phyloP scores from a whole-genome alignment of 2,797 vertebrate genomes.

The Xerus rutilus region DNA sequence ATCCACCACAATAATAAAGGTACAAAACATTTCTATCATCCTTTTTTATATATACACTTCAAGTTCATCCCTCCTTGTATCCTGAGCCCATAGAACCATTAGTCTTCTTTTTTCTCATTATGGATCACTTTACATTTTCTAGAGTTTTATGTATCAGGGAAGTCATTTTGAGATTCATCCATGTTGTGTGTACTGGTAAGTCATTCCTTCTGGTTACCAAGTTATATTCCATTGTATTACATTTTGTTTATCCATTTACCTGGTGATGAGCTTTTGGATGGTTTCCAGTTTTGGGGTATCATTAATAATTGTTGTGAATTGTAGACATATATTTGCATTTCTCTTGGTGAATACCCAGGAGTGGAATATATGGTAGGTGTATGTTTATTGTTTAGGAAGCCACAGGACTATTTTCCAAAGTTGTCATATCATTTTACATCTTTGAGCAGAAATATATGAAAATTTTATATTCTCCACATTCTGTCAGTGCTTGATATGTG shows the following conservation, averaged over 20 bases:
- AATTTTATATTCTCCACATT: neutral
- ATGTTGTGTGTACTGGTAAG: neutral
- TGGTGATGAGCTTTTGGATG: no score
- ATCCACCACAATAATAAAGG: neutral
- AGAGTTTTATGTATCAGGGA: neutral
- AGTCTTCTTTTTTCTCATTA: neutral
- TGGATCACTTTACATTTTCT: constrained; percentile 16
- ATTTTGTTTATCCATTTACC: no score
- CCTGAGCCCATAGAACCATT: neutral
- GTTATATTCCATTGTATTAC: neutral
- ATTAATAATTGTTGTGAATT: neutral
- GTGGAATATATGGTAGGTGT: neutral
- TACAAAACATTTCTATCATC: neutral
- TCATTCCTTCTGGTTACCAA: constrained; percentile 22
- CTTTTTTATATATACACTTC: neutral
- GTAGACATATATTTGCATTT: neutral
- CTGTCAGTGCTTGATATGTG: neutral
- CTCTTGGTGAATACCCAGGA: neutral
- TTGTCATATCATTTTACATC: neutral
- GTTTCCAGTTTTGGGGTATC: neutral
- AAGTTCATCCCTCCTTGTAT: neutral
- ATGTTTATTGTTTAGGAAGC: neutral
- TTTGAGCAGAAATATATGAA: neutral
- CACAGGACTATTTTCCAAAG: neutral
- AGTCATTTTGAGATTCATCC: neutral